Evolutionary conservation across 2,797 vertebrate genomes (phyloP).

Genomic region (Gallirallus australis): DNA sequence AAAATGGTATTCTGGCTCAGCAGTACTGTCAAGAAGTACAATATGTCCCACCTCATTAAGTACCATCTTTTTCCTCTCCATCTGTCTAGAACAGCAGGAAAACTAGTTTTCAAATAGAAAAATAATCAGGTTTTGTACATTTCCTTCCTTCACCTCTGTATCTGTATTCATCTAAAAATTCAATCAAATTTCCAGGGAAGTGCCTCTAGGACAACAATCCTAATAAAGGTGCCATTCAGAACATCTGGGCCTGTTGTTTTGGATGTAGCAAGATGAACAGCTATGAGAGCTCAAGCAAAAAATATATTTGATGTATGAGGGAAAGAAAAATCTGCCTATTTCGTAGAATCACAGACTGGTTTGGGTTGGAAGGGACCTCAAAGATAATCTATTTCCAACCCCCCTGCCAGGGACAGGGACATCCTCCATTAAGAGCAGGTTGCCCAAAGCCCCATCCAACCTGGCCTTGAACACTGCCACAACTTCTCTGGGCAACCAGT

Average conservation of each 20-base stretch:
- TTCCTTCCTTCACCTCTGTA: slow-evolving; percentile 17
- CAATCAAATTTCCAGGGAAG: neutral
- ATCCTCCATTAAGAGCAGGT: too few relatives aligned
- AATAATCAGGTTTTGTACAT: neutral
- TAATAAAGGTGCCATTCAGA: neutral
- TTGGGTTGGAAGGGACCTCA: too few relatives aligned
- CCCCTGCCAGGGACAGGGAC: too few relatives aligned
- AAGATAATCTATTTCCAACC: too few relatives aligned
- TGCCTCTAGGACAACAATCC: neutral
- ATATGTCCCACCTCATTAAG: slow-evolving; percentile 56
- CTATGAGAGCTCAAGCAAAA: neutral
- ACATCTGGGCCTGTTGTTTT: neutral
- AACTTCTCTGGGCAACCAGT: too few relatives aligned
- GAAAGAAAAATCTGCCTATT: neutral
- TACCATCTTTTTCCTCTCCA: slow-evolving; percentile 30
- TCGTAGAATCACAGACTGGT: neutral
- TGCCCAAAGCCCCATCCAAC: too few relatives aligned
- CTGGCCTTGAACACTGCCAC: too few relatives aligned
- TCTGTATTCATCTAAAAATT: neutral
- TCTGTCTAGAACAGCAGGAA: slow-evolving; percentile 52
- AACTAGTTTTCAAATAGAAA: slow-evolving; percentile 49
- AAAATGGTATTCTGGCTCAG: slow-evolving; percentile 28
- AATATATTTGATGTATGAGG: neutral
- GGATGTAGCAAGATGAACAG: neutral
- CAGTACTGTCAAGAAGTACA: slow-evolving; percentile 45